Base-by-base conservation (phyloP, 1,140 invertebrate genomes). In the Alviniconcha marisindica region DNA sequence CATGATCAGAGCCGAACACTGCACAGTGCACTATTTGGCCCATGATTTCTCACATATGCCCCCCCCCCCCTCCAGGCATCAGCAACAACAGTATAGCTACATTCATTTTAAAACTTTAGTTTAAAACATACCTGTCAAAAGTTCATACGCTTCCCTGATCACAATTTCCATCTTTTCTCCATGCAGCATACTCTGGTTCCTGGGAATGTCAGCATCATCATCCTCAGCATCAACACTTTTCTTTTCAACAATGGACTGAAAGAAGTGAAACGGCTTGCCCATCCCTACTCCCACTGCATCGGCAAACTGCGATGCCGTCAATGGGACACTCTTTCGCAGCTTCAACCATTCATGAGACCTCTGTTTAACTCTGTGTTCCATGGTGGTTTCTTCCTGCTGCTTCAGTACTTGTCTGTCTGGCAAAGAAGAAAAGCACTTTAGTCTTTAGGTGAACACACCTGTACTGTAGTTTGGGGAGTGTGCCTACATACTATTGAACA, bases 281-380 rank as follows among this genome's bases (percentile, higher is more conserved):
- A 76, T 85, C 10, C 89, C 89, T 28, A 90, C 77, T 7, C 89
- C 89, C 2, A 90, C 66, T 69, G 85, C 89, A 77, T 89, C 88
- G 48, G 88, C 88, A 86, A 90, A 90, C 60, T 82, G 83, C 4
- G 89, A 90, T 60, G 88, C 87, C 54, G 89, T 90, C 31, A 90
- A 56, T 31, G 60, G 28, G 0, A 89, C 87, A 15, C 56, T 84
- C 71, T 85, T 85, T 21, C 87, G 82, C 1, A 87, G 42, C 33
- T 88, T 82, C 83, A 88, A 86, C 89, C 88, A 90, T 76, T 87
- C 87, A n/a, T 51, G 38, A 48, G 87, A 84, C 71, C 87, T 87
- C 48, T 88, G 89, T 51, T 87, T 81, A 28, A 90, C 87, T 74
- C 86, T 81, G 69, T 87, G 84, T 83, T 90, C 89, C 83, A 87